Percentiles rank a stretch among this genome's conserved stretches.
phyloP scores from a whole-genome alignment of 2,113 vertebrate species.

The Maccullochella peelii region DNA sequence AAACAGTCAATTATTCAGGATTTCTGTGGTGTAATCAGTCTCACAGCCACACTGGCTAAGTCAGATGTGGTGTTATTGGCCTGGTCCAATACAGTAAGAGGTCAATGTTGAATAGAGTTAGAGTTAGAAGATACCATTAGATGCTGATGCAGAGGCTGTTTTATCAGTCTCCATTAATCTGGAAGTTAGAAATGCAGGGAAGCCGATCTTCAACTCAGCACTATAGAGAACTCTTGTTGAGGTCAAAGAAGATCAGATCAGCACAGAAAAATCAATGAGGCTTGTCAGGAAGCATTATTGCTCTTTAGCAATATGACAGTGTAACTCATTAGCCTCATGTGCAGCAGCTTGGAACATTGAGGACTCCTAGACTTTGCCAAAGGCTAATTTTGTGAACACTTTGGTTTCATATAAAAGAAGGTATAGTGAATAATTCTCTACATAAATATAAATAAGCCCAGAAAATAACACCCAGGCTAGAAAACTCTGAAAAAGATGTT shows the following conservation, averaged over 20 bases:
- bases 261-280: constrained; percentile 26
- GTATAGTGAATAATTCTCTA: not conserved
- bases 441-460: not conserved
- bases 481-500: not conserved
- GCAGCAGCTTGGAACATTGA: not conserved
- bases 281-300: constrained; percentile 8
- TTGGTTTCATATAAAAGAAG: not conserved
- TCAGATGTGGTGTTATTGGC: constrained; percentile 26
- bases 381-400: not conserved
- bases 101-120: not conserved
- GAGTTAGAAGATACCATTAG: constrained; percentile 10
- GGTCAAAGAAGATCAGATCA: constrained; percentile 1
- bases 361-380: not conserved
- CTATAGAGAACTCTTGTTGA: not conserved
- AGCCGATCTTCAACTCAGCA: constrained; percentile 20
- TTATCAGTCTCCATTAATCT: constrained; percentile 23
- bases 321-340: not conserved
- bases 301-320: constrained; percentile 1
- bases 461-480: not conserved
- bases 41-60: constrained; percentile 5
- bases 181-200: not conserved
- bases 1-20: constrained; percentile 1
- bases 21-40: constrained; percentile 5
- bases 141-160: constrained; percentile 27
- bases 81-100: constrained; percentile 7